These are phyloP conservation scores for Eupithecia insigniata DNA, from an alignment of 2,888 invertebrate genomes.

Conservation along the genomic window DNA sequence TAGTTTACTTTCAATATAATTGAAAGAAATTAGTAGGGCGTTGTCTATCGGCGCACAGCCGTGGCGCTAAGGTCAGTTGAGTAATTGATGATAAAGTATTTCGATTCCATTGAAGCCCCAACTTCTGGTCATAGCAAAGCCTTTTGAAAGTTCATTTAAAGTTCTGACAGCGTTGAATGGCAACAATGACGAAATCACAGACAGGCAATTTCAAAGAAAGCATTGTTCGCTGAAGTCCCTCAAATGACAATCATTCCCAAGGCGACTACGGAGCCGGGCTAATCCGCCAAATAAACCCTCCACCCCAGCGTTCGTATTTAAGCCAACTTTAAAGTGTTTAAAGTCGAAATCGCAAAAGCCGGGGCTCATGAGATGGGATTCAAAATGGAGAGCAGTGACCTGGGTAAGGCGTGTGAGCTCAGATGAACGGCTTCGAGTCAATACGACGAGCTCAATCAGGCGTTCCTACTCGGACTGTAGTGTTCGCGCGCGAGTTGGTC, in stretches of 20 bases:
- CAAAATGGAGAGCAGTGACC: constrained; percentile 69
- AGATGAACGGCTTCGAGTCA: constrained; percentile 39
- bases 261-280: constrained; percentile 23
- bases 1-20: neutral
- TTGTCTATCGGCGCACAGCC: constrained; percentile 3
- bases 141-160: constrained; percentile 1
- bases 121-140: neutral
- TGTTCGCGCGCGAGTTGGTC: neutral
- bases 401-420: constrained; percentile 40
- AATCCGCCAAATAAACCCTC: constrained; percentile 22
- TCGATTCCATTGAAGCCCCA: neutral
- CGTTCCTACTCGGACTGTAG: constrained; percentile 21
- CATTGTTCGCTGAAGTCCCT: constrained; percentile 29
- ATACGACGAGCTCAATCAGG: constrained; percentile 39
- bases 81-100: constrained; percentile 3
- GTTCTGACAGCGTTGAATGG: constrained; percentile 4
- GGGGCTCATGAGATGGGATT: constrained; percentile 59
- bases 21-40: neutral
- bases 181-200: constrained; percentile 21
- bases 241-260: constrained; percentile 30
- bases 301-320: constrained; percentile 7
- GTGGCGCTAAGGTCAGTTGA: constrained; percentile 6
- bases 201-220: constrained; percentile 21
- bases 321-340: constrained; percentile 39
- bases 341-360: constrained; percentile 44